A percentile compares a stretch with the other conserved stretches of the same genome.
phyloP scores from a whole-genome alignment of 2,888 invertebrate genomes.

The Phyto melanocephala region DNA sequence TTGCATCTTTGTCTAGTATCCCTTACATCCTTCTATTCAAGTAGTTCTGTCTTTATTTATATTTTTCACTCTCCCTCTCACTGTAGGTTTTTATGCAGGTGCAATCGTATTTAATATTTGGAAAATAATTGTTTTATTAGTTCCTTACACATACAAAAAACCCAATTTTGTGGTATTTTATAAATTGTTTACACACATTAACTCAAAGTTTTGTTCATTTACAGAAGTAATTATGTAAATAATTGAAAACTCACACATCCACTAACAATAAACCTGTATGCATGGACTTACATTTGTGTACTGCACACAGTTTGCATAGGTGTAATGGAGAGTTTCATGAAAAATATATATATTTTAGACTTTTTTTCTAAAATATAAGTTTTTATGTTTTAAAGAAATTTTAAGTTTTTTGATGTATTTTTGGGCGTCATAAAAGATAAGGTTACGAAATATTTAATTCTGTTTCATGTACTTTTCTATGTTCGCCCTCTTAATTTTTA shows the following conservation, averaged over 20 bases:
- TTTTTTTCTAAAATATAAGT: too few relatives aligned
- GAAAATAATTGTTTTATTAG: slow-evolving; percentile 17
- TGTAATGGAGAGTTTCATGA: too few relatives aligned
- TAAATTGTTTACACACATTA: slow-evolving; percentile 46
- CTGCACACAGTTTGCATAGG: too few relatives aligned
- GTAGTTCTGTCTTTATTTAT: background rate
- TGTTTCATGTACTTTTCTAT: too few relatives aligned
- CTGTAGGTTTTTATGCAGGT: slow-evolving; percentile 35
- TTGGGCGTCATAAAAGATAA: too few relatives aligned
- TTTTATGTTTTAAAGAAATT: too few relatives aligned
- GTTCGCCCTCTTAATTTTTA: too few relatives aligned
- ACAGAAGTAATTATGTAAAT: slow-evolving; percentile 52
- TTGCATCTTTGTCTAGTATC: background rate
- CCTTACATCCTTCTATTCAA: background rate
- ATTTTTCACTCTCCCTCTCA: too few relatives aligned
- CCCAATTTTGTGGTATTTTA: slow-evolving; percentile 48
- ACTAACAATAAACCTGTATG: too few relatives aligned
- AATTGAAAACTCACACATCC: background rate
- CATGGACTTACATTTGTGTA: background rate
- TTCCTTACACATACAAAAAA: background rate
- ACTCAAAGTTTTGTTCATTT: slow-evolving; percentile 51
- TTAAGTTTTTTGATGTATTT: too few relatives aligned
- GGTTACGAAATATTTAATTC: too few relatives aligned
- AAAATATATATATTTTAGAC: too few relatives aligned
- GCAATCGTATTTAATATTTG: slow-evolving; percentile 26